phyloP scores from a whole-genome alignment of 2,888 invertebrate species.

The Endotricha flammealis region DNA sequence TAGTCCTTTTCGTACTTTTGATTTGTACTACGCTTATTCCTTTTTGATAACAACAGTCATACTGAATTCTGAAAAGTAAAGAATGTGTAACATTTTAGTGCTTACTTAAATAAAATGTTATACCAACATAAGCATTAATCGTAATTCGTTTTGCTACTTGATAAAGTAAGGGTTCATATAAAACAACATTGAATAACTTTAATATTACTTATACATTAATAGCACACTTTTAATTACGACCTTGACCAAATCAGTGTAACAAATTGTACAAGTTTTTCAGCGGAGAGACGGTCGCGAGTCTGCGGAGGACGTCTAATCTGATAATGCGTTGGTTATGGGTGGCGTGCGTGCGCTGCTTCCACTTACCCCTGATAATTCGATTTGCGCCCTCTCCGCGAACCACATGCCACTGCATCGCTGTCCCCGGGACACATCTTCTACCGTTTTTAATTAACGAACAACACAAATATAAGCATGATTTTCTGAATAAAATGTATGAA shows the following conservation, averaged over 20 bases:
- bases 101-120: too few species aligned
- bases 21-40: too few species aligned
- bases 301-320: slow-evolving; percentile 34
- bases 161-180: too few species aligned
- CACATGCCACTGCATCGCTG: slow-evolving; percentile 31
- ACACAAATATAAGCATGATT: slow-evolving; percentile 6
- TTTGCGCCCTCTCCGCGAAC: slow-evolving; percentile 41
- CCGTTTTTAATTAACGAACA: slow-evolving; percentile 27
- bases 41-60: too few species aligned
- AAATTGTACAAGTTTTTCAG: slow-evolving; percentile 27
- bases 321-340: slow-evolving; percentile 52
- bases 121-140: too few species aligned
- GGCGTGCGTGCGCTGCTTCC: slow-evolving; percentile 42
- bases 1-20: too few species aligned
- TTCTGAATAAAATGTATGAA: too few species aligned
- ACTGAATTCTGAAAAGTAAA: too few species aligned
- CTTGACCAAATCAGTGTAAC: slow-evolving; percentile 18
- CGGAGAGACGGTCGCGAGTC: slow-evolving; percentile 26
- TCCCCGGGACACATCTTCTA: slow-evolving; percentile 12
- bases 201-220: too few species aligned
- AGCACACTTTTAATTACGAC: slow-evolving; percentile 16
- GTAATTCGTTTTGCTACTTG: too few species aligned
- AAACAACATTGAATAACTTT: too few species aligned
- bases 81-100: too few species aligned
- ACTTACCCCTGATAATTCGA: slow-evolving; percentile 37